Conservation (phyloP, 1,140 invertebrate genomes). For the Hermetia illucens region DNA sequence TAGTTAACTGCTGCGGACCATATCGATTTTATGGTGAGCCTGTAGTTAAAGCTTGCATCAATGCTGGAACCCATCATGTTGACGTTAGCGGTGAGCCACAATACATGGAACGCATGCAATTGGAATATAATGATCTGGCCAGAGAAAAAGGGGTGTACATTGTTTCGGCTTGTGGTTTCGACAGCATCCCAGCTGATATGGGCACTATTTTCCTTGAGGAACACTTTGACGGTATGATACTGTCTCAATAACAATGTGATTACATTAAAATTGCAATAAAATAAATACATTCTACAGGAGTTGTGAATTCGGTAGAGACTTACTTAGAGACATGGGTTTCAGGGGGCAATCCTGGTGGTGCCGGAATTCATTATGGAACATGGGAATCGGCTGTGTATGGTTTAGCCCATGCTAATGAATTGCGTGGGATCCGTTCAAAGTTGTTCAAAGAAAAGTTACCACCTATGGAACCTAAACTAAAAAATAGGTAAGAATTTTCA, state of each 20-base stretch:
- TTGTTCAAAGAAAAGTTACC: constrained; percentile 52
- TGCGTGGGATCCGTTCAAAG: constrained; percentile 44
- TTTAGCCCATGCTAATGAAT: constrained; percentile 44
- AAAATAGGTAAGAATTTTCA: constrained; percentile 28
- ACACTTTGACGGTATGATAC: constrained; percentile 52
- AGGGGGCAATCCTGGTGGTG: constrained; percentile 19
- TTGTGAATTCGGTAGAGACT: constrained; percentile 61
- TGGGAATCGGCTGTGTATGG: constrained; percentile 70
- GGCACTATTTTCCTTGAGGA: constrained; percentile 60
- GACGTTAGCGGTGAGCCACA: constrained; percentile 86
- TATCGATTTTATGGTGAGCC: constrained; percentile 79
- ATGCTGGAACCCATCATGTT: constrained; percentile 66
- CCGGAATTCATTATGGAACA: constrained; percentile 56
- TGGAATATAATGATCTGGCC: constrained; percentile 64
- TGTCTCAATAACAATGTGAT: no score
- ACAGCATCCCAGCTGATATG: constrained; percentile 75
- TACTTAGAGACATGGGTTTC: constrained; percentile 38
- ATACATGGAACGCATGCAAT: constrained; percentile 76
- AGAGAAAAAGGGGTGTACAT: constrained; percentile 65
- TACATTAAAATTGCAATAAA: no score
- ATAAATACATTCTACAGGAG: constrained; percentile 39
- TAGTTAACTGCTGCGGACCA: constrained; percentile 82
- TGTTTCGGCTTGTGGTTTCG: constrained; percentile 82
- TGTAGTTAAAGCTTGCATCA: constrained; percentile 84
- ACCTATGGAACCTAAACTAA: constrained; percentile 41